Evolutionary conservation across 1,140 invertebrate species (phyloP).

Genomic region (Pogonomyrmex barbatus): DNA sequence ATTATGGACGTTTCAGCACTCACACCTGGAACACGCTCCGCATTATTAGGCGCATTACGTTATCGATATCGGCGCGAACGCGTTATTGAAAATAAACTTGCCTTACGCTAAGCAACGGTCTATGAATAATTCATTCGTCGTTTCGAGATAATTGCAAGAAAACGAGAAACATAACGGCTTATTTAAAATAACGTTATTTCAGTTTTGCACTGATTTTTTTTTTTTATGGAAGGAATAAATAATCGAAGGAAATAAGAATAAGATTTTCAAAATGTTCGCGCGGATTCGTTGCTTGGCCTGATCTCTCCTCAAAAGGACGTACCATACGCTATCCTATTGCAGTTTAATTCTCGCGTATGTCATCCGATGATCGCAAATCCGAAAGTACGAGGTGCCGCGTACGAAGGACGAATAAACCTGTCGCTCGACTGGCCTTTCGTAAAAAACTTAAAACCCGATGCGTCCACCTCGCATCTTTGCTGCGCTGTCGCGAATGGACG

Average conservation of each 20-base stretch:
- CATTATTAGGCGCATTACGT: conserved; percentile 66
- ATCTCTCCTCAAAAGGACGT: background rate
- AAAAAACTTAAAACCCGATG: conserved; percentile 74
- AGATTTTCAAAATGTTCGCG: background rate
- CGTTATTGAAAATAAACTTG: conserved; percentile 65
- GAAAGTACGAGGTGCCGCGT: conserved; percentile 69
- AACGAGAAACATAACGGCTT: background rate
- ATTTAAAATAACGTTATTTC: background rate
- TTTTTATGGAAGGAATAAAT: background rate
- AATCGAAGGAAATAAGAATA: background rate
- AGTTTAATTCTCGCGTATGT: conserved; percentile 43
- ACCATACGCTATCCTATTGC: background rate
- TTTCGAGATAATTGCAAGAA: conserved; percentile 52
- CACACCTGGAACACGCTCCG: conserved; percentile 57
- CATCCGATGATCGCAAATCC: conserved; percentile 70
- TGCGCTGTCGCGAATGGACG: conserved; percentile 70
- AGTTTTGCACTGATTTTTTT: background rate
- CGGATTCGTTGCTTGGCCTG: background rate
- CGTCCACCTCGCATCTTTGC: conserved; percentile 29
- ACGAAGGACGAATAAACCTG: conserved; percentile 73
- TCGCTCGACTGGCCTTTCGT: conserved; percentile 69
- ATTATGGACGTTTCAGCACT: conserved; percentile 68
- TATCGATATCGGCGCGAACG: conserved; percentile 58
- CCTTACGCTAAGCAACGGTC: conserved; percentile 36
- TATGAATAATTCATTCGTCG: conserved; percentile 69